These are phyloP conservation scores for Spilogale gracilis DNA, from an alignment of 2,113 vertebrate species.

Conservation along the genomic window DNA sequence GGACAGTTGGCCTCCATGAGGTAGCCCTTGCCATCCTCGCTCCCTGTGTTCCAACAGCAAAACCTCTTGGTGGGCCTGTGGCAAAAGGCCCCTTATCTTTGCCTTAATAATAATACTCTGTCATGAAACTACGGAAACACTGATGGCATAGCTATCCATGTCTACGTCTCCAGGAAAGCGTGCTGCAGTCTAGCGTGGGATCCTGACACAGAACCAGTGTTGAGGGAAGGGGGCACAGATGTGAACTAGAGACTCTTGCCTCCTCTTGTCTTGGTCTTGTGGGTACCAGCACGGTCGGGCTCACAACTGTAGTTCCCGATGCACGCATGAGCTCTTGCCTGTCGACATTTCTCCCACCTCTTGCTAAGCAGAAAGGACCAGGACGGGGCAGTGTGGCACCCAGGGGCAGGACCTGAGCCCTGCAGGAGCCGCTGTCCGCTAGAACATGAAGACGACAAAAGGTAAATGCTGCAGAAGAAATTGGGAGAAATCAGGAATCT, in stretches of 20 bases:
- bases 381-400: fast-evolving
- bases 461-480: not conserved
- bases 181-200: fast-evolving
- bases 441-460: not conserved
- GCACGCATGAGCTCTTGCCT: not conserved
- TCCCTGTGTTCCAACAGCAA: not conserved
- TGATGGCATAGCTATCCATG: not conserved
- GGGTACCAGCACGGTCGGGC: not conserved
- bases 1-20: not conserved
- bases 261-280: not conserved
- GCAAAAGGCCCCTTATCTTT: not conserved
- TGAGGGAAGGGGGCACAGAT: not conserved
- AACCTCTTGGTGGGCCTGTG: not conserved
- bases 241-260: not conserved
- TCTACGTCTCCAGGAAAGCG: not conserved
- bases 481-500: no score
- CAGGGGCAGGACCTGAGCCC: not conserved
- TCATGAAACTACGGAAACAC: not conserved
- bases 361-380: not conserved
- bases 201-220: not conserved
- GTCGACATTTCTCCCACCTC: not conserved
- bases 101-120: not conserved
- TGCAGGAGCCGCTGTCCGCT: not conserved
- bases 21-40: not conserved
- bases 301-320: not conserved